Evolutionary conservation across 2,888 invertebrate species (phyloP).

Genomic region (Dugesia japonica): DNA sequence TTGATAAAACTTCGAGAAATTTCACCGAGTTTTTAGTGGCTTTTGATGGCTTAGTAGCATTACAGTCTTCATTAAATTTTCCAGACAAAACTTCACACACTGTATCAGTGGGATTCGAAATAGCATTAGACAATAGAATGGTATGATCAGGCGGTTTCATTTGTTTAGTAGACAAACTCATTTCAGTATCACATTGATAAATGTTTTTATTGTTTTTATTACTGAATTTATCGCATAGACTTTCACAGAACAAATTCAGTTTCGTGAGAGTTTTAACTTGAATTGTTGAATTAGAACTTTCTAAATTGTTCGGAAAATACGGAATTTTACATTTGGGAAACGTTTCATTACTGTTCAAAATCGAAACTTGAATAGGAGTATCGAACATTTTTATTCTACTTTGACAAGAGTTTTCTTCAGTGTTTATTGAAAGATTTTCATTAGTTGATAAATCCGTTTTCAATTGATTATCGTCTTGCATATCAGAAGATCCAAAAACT

Average conservation of each 20-base stretch:
- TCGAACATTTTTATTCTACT: background rate
- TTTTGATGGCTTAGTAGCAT: background rate
- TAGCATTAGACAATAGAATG: background rate
- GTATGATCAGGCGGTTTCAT: background rate
- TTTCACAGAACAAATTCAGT: background rate
- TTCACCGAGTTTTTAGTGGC: background rate
- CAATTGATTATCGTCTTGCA: background rate
- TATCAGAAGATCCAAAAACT: background rate
- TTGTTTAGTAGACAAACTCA: background rate
- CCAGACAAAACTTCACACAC: constrained; percentile 6
- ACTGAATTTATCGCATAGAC: background rate
- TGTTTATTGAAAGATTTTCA: background rate
- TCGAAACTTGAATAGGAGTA: background rate
- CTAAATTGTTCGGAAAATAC: background rate
- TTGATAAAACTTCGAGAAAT: background rate
- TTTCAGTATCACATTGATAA: constrained; percentile 5
- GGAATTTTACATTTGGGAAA: background rate
- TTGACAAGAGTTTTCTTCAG: background rate
- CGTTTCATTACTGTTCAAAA: background rate
- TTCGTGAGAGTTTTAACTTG: background rate
- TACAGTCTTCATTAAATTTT: background rate
- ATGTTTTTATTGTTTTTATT: background rate
- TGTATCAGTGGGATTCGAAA: background rate
- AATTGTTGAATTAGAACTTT: background rate
- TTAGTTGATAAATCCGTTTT: background rate